These are phyloP conservation scores for Carcinoscorpius rotundicauda DNA, from an alignment of 1,140 invertebrate species.

Conservation along the genomic window DNA sequence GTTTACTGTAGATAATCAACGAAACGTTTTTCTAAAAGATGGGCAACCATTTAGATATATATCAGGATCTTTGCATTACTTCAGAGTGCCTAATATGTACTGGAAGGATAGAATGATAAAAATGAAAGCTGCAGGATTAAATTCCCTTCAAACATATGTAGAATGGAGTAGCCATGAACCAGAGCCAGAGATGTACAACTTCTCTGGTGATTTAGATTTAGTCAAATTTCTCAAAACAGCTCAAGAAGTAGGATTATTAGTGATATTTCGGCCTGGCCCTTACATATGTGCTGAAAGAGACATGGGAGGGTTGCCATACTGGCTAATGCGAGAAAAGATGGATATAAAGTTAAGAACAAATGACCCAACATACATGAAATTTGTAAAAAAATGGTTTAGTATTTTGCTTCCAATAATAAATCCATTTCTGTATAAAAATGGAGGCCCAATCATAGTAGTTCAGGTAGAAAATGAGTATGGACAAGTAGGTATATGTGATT, in stretches of 20 bases:
- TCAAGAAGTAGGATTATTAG: slow-evolving; percentile 33
- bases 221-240: slow-evolving; percentile 34
- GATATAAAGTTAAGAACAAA: slow-evolving; percentile 20
- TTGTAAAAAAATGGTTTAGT: slow-evolving; percentile 31
- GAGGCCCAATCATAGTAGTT: slow-evolving; percentile 36
- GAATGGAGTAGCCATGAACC: slow-evolving; percentile 40
- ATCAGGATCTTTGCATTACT: slow-evolving; percentile 43
- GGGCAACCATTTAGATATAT: slow-evolving; percentile 39
- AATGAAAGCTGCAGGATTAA: slow-evolving; percentile 37
- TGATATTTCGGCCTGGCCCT: slow-evolving; percentile 38
- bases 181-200: slow-evolving; percentile 23
- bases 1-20: slow-evolving; percentile 36
- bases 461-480: slow-evolving; percentile 29
- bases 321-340: slow-evolving; percentile 25
- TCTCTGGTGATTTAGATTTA: slow-evolving; percentile 28
- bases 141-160: slow-evolving; percentile 40
- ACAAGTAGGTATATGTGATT: slow-evolving; percentile 23
- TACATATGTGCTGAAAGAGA: slow-evolving; percentile 43
- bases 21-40: slow-evolving; percentile 39
- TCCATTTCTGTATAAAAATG: slow-evolving; percentile 33
- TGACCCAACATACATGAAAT: slow-evolving; percentile 27
- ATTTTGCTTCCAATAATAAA: slow-evolving; percentile 31
- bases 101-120: slow-evolving; percentile 39
- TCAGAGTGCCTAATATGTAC: slow-evolving; percentile 35
- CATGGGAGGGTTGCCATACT: slow-evolving; percentile 36